Evolutionary conservation across 2,888 invertebrate genomes (phyloP).

Genomic region (Xanthia icteritia): DNA sequence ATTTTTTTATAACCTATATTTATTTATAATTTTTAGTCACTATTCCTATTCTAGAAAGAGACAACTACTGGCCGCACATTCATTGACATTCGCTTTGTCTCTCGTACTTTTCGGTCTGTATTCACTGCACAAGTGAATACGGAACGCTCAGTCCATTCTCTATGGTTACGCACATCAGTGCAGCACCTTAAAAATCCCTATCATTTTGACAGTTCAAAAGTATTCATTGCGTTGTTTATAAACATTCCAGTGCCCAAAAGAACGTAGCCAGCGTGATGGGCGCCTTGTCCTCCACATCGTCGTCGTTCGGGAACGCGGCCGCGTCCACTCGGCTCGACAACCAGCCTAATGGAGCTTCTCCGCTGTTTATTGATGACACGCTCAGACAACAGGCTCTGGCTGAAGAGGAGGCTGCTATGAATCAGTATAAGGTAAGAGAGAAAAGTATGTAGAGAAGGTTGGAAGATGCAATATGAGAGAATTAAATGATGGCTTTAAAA

Average conservation of each 20-base stretch:
- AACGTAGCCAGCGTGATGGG: constrained; percentile 97
- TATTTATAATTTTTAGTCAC: no score
- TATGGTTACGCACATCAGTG: background rate
- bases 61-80: no score
- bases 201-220: background rate
- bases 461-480: no score
- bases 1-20: no score
- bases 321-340: constrained; percentile 93
- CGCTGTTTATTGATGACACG: constrained; percentile 94
- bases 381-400: constrained; percentile 96
- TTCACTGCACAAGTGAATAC: no score
- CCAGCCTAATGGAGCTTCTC: constrained; percentile 91
- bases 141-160: no score
- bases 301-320: constrained; percentile 96
- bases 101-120: no score
- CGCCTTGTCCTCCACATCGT: constrained; percentile 96
- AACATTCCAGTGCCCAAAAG: constrained; percentile 93
- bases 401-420: constrained; percentile 98
- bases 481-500: no score
- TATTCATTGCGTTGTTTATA: background rate
- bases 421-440: constrained; percentile 96
- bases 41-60: no score
- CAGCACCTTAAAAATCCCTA: background rate
- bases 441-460: no score
- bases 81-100: no score